phyloP scores from a whole-genome alignment of 2,113 vertebrate species.

The Parotia lawesii region DNA sequence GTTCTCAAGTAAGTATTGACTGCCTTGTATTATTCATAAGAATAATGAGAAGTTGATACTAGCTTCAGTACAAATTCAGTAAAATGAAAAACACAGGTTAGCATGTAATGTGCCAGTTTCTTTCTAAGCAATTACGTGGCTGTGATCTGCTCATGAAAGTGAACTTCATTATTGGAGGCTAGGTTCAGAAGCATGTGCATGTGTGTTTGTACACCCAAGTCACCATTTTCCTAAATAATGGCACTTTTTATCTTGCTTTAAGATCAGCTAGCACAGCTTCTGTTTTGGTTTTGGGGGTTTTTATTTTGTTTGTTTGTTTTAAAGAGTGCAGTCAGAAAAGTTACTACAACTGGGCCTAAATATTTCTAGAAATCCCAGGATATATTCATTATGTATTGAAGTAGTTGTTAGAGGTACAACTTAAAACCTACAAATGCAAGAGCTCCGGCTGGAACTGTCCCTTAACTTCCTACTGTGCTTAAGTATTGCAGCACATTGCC shows the following conservation, averaged over 20 bases:
- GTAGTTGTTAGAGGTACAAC: conserved; percentile 20
- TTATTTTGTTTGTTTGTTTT: background rate
- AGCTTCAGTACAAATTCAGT: background rate
- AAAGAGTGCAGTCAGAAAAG: background rate
- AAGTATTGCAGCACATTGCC: conserved; percentile 39
- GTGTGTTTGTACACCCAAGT: background rate
- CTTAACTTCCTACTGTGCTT: conserved; percentile 13
- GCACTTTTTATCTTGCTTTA: background rate
- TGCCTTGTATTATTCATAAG: background rate
- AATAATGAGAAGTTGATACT: background rate
- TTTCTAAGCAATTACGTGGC: background rate
- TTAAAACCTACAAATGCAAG: conserved; percentile 68
- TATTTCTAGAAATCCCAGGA: background rate
- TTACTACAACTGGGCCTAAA: background rate
- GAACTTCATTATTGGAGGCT: background rate
- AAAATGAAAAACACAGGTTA: background rate
- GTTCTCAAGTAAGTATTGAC: background rate
- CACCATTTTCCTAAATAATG: background rate
- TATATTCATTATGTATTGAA: background rate
- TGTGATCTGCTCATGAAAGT: background rate
- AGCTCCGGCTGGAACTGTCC: conserved; percentile 11
- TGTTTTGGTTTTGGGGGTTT: background rate
- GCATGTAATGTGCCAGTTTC: background rate
- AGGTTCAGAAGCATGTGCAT: conserved; percentile 12
- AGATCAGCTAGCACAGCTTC: background rate